These are phyloP conservation scores for Centruroides sculpturatus DNA, from an alignment of 1,140 invertebrate genomes.

Conservation along the genomic window DNA sequence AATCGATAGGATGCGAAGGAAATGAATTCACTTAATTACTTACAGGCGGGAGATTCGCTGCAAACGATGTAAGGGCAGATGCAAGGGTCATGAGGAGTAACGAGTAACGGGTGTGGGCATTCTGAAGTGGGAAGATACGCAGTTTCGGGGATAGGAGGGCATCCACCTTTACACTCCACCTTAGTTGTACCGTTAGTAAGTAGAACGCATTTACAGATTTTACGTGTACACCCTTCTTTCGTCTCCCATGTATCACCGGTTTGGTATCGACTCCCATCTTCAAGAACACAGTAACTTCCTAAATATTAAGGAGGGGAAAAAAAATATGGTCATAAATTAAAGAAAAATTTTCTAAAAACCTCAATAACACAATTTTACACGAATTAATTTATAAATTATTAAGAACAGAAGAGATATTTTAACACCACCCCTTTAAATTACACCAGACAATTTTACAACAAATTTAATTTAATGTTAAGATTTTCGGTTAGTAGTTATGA, in stretches of 20 bases:
- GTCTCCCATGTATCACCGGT: constrained; percentile 14
- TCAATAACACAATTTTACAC: too few species aligned
- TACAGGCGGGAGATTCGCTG: constrained; percentile 13
- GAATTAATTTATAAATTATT: too few species aligned
- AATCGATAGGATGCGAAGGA: too few species aligned
- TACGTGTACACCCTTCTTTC: constrained; percentile 6
- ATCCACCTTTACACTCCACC: constrained; percentile 17
- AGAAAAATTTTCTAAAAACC: background rate
- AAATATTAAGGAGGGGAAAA: background rate
- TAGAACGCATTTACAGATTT: constrained; percentile 12
- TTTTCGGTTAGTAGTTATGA: background rate
- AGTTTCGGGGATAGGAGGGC: constrained; percentile 8
- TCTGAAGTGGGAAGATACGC: constrained; percentile 6
- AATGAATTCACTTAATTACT: background rate
- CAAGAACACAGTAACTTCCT: background rate
- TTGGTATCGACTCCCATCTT: constrained; percentile 8
- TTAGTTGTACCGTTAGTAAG: constrained; percentile 9
- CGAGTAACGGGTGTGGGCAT: constrained; percentile 15
- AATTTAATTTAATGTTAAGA: background rate
- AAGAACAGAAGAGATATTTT: background rate
- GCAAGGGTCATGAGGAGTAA: constrained; percentile 16
- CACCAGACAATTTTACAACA: background rate
- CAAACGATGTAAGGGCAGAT: constrained; percentile 20
- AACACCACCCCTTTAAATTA: background rate
- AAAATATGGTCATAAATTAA: background rate